Conservation (phyloP, 2,797 vertebrate species). For the Pachyuromys duprasi region DNA sequence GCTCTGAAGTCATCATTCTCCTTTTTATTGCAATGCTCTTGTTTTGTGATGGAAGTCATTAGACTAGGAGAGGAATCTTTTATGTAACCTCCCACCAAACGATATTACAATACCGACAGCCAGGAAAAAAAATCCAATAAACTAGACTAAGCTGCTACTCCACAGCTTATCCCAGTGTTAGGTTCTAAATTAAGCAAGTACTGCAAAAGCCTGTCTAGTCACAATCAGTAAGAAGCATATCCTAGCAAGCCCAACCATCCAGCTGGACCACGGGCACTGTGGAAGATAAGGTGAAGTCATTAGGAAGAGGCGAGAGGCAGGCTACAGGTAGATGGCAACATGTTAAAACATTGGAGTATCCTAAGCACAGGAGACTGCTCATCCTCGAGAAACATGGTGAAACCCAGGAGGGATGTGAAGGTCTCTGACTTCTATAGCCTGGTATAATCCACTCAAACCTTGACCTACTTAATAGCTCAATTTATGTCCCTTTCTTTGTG, state of each 20-base stretch:
- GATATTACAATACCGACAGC: neutral
- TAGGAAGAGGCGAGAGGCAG: neutral
- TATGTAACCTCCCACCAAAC: constrained; percentile 2
- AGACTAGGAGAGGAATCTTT: neutral
- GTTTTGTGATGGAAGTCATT: constrained; percentile 11
- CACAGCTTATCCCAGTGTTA: neutral
- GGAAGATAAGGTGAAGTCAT: neutral
- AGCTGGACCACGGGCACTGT: neutral
- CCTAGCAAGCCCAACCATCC: neutral
- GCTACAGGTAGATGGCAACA: neutral
- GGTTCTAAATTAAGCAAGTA: constrained; percentile 29
- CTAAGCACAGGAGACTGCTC: neutral
- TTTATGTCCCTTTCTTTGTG: neutral
- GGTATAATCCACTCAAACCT: neutral
- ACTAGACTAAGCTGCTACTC: neutral
- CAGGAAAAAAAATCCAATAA: neutral
- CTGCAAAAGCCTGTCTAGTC: neutral
- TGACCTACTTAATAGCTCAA: neutral
- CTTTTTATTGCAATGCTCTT: neutral
- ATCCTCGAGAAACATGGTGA: neutral
- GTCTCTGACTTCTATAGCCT: neutral
- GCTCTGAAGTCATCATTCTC: neutral
- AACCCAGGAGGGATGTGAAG: no score
- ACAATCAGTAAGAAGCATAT: neutral
- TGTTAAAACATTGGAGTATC: neutral